phyloP scores from a whole-genome alignment of 1,140 invertebrate genomes.

The Wasmannia auropunctata region DNA sequence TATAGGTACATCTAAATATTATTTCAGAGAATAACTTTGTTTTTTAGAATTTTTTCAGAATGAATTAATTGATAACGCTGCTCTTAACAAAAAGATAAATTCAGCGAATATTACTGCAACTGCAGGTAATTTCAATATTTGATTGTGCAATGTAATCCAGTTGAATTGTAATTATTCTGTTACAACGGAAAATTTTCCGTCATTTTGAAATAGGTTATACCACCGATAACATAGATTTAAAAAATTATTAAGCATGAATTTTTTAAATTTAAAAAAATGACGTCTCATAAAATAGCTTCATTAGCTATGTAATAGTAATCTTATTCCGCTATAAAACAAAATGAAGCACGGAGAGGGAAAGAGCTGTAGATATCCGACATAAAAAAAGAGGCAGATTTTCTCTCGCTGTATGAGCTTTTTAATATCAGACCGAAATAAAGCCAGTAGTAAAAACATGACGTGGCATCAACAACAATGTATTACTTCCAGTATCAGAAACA shows the following conservation, averaged over 20 bases:
- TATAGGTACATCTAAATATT: neutral
- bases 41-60: neutral
- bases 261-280: constrained; percentile 2
- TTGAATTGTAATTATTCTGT: neutral
- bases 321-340: constrained; percentile 12
- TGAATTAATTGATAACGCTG: neutral
- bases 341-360: neutral
- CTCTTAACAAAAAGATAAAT: neutral
- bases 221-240: neutral
- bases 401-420: constrained; percentile 27
- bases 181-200: neutral
- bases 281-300: constrained; percentile 13
- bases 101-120: neutral
- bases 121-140: neutral
- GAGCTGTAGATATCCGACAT: neutral
- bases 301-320: constrained; percentile 11
- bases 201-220: neutral
- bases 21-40: neutral
- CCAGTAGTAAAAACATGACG: neutral
- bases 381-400: constrained; percentile 19
- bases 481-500: constrained; percentile 16
- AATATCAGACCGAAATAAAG: constrained; percentile 5
- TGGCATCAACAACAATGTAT: constrained; percentile 22
- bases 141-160: neutral
- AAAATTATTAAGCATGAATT: neutral